Evolutionary conservation across 2,113 vertebrate species (phyloP).

Genomic region (Fukomys damarensis): DNA sequence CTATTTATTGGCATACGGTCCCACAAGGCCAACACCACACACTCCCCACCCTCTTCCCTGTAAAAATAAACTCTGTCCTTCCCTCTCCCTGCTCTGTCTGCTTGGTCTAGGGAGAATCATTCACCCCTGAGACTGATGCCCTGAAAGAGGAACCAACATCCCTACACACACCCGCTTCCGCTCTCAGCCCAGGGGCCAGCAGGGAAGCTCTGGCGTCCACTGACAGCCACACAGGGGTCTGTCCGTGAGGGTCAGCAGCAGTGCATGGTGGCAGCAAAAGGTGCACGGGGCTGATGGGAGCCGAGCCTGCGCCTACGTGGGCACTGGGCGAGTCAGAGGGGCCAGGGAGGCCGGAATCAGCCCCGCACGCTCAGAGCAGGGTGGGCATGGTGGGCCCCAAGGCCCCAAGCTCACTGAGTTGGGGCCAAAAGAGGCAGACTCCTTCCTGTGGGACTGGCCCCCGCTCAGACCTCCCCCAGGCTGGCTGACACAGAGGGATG

Average conservation of each 20-base stretch:
- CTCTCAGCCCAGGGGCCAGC: neutral
- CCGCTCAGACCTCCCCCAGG: slow-evolving; percentile 43
- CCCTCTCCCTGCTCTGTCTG: slow-evolving; percentile 41
- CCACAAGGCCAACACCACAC: slow-evolving; percentile 62
- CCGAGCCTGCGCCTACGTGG: neutral
- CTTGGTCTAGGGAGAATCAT: neutral
- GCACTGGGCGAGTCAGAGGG: neutral
- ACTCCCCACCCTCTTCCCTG: slow-evolving; percentile 61
- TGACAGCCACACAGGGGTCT: neutral
- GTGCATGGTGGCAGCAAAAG: neutral
- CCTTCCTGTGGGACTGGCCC: neutral
- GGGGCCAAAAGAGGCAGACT: neutral
- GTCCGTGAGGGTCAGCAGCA: neutral
- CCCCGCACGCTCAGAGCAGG: neutral
- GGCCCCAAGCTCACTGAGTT: neutral
- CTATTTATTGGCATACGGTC: slow-evolving; percentile 79
- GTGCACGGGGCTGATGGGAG: neutral
- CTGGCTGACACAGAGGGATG: slow-evolving; percentile 40
- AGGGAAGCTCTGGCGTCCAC: slow-evolving; percentile 15
- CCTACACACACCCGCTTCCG: neutral
- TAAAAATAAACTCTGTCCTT: slow-evolving; percentile 79
- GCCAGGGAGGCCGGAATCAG: neutral
- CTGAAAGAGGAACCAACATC: slow-evolving; percentile 24
- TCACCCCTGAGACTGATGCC: neutral
- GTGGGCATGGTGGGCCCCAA: neutral